Base-by-base conservation (phyloP, 2,888 invertebrate genomes). In the Epinotia nisella region DNA sequence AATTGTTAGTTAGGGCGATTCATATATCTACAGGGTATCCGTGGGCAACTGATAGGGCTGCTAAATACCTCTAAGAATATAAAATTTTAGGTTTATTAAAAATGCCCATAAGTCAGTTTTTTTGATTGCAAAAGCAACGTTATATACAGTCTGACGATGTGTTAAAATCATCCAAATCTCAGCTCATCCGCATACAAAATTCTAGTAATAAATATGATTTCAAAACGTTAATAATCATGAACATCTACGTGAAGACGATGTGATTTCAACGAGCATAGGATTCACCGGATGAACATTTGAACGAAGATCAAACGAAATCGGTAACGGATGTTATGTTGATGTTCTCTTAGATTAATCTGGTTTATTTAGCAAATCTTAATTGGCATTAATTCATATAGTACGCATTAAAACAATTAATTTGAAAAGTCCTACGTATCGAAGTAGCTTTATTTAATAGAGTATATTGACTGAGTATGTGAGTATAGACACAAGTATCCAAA, bases 271-370 rank as follows among this genome's bases (percentile, higher is more conserved):
- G 10, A 55, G n/a, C 9, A 15, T 17, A 17, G 29, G 58, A 58
- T 67, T 45, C 49, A 35, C 17, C 58, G 17, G 13, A 61, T 41
- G 41, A 53, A 17, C 17, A 56, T 67, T 58, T 13, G 45, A 67
- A 67, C 56, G 24, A 58, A 67, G 29, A 59, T 67, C 67, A 67
- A 67, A 67, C 45, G 45, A n/a, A 45, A 2, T 15, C 55, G 19
- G 19, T 62, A 62, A 49, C 62, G 62, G 62, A 62, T 62, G 62
- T 62, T 62, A 62, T 62, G 49, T 24, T 62, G 11, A 62, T 62
- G 45, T 49, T 62, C 45, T 61, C 45, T 49, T 24, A 29, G 49
- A 62, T 62, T 62, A 2, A 62, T 49, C 62, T n/a, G n/a, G 49
- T 45, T 49, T 29, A 62, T 29, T 51, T 5, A 9, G 49, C 49